Evolutionary conservation across 2,888 invertebrate genomes (phyloP).

Genomic region (Caenorhabditis zanzibari): DNA sequence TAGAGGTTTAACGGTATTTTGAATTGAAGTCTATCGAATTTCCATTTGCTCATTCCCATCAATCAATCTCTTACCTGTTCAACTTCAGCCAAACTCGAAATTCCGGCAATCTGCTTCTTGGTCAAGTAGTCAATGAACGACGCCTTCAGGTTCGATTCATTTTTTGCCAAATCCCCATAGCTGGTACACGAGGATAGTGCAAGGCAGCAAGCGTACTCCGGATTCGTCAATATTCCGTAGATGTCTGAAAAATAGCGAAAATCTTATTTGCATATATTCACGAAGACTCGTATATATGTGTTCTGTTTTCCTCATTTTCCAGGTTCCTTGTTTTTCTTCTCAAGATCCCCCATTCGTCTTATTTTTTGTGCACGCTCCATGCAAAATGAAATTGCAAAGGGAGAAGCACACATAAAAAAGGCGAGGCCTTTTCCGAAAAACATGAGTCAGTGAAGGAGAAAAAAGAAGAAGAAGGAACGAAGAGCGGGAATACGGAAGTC

Average conservation of each 20-base stretch:
- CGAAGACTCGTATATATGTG: background rate
- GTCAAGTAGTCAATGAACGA: conserved; percentile 48
- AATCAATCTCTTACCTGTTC: conserved; percentile 1
- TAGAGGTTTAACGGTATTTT: too few species aligned
- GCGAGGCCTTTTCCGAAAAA: conserved; percentile 33
- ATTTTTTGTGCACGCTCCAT: conserved; percentile 14
- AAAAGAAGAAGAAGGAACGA: conserved; percentile 10
- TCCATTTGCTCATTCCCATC: too few species aligned
- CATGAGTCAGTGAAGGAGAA: conserved; percentile 51
- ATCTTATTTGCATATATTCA: background rate
- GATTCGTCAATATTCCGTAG: conserved; percentile 36
- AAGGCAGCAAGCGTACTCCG: conserved; percentile 53
- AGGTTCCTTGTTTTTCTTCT: conserved; percentile 14
- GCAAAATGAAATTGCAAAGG: conserved; percentile 10
- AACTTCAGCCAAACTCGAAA: conserved; percentile 25
- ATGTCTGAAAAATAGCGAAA: conserved; percentile 46
- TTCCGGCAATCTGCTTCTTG: conserved; percentile 56
- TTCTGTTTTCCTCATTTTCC: conserved; percentile 1
- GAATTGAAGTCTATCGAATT: too few species aligned
- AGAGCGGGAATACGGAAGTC: conserved; percentile 45
- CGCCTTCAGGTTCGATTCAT: conserved; percentile 21
- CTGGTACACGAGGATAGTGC: conserved; percentile 11
- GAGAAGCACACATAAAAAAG: conserved; percentile 20
- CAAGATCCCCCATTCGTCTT: background rate
- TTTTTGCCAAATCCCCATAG: background rate